phyloP scores from a whole-genome alignment of 1,140 invertebrate species.

The Tetramorium alpestre region DNA sequence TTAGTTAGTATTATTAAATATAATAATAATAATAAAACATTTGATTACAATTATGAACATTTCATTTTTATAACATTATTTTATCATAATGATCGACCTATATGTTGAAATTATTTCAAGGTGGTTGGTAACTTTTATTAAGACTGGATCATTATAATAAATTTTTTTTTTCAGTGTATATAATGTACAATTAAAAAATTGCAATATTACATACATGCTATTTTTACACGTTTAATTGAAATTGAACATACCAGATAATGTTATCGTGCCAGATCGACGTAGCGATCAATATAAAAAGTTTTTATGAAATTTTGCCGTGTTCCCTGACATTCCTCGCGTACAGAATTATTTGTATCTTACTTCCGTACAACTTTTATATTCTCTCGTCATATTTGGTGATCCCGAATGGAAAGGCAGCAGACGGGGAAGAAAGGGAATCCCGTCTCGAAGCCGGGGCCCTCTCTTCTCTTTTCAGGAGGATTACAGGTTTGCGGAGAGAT shows the following conservation, averaged over 20 bases:
- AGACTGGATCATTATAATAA: too few species aligned
- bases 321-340: background rate
- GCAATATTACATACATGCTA: background rate
- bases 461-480: slow-evolving; percentile 73
- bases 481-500: slow-evolving; percentile 85
- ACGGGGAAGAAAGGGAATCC: slow-evolving; percentile 61
- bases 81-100: too few species aligned
- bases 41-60: too few species aligned
- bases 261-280: background rate
- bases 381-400: slow-evolving; percentile 49
- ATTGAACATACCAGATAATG: background rate
- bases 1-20: too few species aligned
- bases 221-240: background rate
- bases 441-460: slow-evolving; percentile 67
- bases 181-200: background rate
- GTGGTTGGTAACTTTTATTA: too few species aligned
- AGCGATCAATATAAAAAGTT: background rate
- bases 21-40: too few species aligned
- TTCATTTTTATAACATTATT: too few species aligned
- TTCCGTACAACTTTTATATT: slow-evolving; percentile 39
- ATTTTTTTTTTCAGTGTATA: too few species aligned
- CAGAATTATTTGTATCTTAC: background rate
- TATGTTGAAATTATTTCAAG: too few species aligned
- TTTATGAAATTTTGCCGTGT: background rate
- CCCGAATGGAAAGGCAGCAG: slow-evolving; percentile 7